Evolutionary conservation across 2,888 invertebrate species (phyloP).

Genomic region (Erynnis tages): DNA sequence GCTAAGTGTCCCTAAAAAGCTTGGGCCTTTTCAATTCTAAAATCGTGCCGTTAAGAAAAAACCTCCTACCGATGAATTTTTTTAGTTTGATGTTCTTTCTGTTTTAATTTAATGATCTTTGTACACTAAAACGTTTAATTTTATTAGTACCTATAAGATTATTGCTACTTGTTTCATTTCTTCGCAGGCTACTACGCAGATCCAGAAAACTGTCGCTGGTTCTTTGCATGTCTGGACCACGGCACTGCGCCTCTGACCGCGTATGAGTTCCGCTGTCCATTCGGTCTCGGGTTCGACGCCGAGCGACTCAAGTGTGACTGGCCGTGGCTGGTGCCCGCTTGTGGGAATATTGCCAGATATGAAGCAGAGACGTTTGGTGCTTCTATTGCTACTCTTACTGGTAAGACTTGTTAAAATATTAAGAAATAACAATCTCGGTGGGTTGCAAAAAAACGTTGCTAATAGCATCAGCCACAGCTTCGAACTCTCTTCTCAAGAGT

Average conservation of each 20-base stretch:
- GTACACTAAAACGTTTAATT: too few species aligned
- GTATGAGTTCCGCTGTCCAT: slow-evolving; percentile 91
- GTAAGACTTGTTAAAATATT: slow-evolving; percentile 39
- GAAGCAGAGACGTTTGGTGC: slow-evolving; percentile 75
- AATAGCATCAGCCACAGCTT: too few species aligned
- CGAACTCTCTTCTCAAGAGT: too few species aligned
- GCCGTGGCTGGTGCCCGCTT: slow-evolving; percentile 88
- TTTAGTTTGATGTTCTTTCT: too few species aligned
- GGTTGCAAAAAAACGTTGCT: too few species aligned
- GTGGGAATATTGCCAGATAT: slow-evolving; percentile 79
- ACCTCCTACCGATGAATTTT: too few species aligned
- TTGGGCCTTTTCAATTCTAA: too few species aligned
- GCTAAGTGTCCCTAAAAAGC: too few species aligned
- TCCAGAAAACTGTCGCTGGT: slow-evolving; percentile 91
- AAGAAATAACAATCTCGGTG: too few species aligned
- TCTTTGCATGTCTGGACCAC: slow-evolving; percentile 90
- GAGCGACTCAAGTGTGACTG: slow-evolving; percentile 87
- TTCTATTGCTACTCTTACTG: slow-evolving; percentile 64
- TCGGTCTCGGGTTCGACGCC: slow-evolving; percentile 89
- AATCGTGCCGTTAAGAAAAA: too few species aligned
- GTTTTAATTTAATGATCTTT: too few species aligned
- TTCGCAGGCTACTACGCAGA: slow-evolving; percentile 87
- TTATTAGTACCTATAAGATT: background rate
- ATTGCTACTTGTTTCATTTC: background rate
- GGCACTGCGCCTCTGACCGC: slow-evolving; percentile 83